phyloP scores from a whole-genome alignment of 1,140 invertebrate genomes.

The Pseudomyrmex gracilis region DNA sequence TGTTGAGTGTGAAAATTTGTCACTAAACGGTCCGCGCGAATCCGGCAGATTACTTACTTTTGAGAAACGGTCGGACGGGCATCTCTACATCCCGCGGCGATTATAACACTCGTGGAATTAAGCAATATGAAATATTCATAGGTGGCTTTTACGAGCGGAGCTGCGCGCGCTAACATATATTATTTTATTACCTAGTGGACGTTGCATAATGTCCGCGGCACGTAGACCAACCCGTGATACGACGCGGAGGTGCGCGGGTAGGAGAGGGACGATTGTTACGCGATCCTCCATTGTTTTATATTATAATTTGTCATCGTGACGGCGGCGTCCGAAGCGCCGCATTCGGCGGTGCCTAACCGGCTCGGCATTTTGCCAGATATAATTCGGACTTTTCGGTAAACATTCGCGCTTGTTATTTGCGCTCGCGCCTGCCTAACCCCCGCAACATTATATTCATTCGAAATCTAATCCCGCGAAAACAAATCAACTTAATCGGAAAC shows the following conservation, averaged over 20 bases:
- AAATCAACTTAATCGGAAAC: constrained; percentile 60
- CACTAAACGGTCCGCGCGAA: constrained; percentile 47
- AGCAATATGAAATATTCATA: constrained; percentile 71
- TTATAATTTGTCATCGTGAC: constrained; percentile 66
- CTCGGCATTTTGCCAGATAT: constrained; percentile 47
- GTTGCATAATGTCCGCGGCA: constrained; percentile 33
- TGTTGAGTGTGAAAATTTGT: constrained; percentile 12
- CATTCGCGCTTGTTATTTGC: neutral
- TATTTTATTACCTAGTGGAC: constrained; percentile 69
- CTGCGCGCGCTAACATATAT: constrained; percentile 51
- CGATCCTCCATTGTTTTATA: constrained; percentile 65
- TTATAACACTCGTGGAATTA: constrained; percentile 66
- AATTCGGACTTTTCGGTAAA: constrained; percentile 37
- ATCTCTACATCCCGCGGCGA: constrained; percentile 55
- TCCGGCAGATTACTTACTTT: constrained; percentile 59
- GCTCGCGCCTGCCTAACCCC: neutral
- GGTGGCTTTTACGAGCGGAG: constrained; percentile 50
- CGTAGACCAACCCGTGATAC: neutral
- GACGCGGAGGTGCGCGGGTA: neutral
- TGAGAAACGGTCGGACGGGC: constrained; percentile 41
- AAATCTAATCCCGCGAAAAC: constrained; percentile 53
- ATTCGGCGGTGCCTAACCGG: neutral
- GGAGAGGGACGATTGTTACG: constrained; percentile 45
- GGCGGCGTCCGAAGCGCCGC: constrained; percentile 8
- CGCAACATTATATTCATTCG: constrained; percentile 28